Base-by-base conservation (phyloP, 1,140 invertebrate species). In the Drosophila athabasca region DNA sequence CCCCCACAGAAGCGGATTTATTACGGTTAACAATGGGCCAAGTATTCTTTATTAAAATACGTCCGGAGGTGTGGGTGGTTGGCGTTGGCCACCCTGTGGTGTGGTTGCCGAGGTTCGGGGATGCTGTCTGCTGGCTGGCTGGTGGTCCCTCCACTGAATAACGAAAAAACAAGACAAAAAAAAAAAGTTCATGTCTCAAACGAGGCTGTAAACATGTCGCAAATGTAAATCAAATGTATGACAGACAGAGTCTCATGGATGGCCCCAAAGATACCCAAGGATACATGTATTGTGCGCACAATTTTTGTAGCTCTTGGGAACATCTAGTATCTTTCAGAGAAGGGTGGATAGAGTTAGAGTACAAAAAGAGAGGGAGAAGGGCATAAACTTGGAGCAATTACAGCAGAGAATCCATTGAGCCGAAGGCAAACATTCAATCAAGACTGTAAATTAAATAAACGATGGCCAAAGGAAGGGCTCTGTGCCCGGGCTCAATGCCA, bases 391-490 rank as follows among this genome's bases (percentile, higher is more conserved):
- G 48, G n/a, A 53, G 77, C 73, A 84, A 80, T 84, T 80, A 84
- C 73, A 74, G 55, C 73, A 73, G 69, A 62, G 48, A 83, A 74
- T 74, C 62, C 62, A 64, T 76, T 66, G 69, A 71, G 62, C 51
- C 65, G 19, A 76, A 65, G 53, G 57, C 61, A 75, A 70, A 74
- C 76, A 81, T 85, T 85, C 77, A 85, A 85, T 85, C 80, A 85
- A 41, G 79, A 58, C 59, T 73, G 44, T 43, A 79, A 85, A 77
- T 73, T 76, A 80, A 85, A 64, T 70, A 84, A 84, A 72, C 54
- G 39, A 45, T 39, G 41, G 19, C 17, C 43, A 39, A 15, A n/a
- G 13, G 8, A 4, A 13, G 24, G 43, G 61, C 19, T 43, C 55
- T 3, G 39, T 22, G 13, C 11, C 45, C 41, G 11, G 35, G 24